Base-by-base conservation (phyloP, 2,888 invertebrate genomes). In the Drosophila bunnanda region DNA sequence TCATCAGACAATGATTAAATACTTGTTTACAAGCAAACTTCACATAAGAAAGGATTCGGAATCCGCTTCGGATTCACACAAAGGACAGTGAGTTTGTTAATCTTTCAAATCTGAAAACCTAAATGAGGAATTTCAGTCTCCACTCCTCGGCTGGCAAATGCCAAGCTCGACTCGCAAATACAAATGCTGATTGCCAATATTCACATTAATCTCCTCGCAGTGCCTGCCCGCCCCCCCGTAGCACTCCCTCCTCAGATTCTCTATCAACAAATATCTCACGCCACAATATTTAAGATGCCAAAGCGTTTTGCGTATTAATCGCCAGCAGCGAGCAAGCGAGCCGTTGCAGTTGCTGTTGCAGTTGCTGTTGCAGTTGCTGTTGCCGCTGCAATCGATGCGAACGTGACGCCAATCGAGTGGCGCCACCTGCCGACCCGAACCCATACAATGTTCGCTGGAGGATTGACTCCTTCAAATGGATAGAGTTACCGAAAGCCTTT, bases 281-380 rank as follows among this genome's bases (percentile, higher is more conserved):
- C 86, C 88, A 88, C 81, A 88, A 88, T 88, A 78, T 86, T 86
- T 85, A 81, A 87, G 87, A 87, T 87, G 82, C 87, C 89, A 87
- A 87, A 87, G 85, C 80, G 87, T 89, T 85, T 87, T 85, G 87
- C 81, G 87, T 89, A 87, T 87, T 87, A 89, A 87, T 85, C 89
- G 87, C 79, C 72, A 71, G 73, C 77, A 75, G 50, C 44, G 25
- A 43, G 34, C 56, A 5, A 15, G 4, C 25, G 9, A 44, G 22
- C 43, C 13, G 20, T 17, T 17, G 10, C 1, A 41, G 25, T 15
- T 41, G 15, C 30, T 53, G 22, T 25, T 41, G 39, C 20, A 13
- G 38, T 39, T 39, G 28, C 20, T 15, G 38, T 39, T 39, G 28
- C 20, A 15, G 28, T 53, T 13, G 32, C 36, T 58, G 46, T 20